A percentile compares a stretch with the other conserved stretches of the same genome.
These are phyloP conservation scores for Conomelus anceps DNA, from an alignment of 2,888 invertebrate species.

Conservation along the genomic window DNA sequence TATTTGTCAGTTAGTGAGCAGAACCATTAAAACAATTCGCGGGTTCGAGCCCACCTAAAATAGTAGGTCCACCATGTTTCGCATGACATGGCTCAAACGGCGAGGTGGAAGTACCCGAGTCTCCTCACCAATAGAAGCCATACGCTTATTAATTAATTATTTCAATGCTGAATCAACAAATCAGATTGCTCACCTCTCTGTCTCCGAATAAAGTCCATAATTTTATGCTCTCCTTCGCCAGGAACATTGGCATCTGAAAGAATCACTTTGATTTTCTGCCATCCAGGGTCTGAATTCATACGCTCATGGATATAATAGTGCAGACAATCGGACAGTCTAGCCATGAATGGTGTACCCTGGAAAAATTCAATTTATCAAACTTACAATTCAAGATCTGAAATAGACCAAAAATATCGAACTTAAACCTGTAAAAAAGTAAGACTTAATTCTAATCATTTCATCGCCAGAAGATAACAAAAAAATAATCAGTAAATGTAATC, in stretches of 20 bases:
- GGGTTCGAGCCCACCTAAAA: background rate
- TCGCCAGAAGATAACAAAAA: too few relatives aligned
- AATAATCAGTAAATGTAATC: too few relatives aligned
- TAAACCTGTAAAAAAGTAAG: too few relatives aligned
- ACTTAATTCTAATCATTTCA: too few relatives aligned
- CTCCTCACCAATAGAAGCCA: too few relatives aligned
- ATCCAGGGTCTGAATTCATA: conserved; percentile 89
- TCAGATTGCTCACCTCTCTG: conserved; percentile 61
- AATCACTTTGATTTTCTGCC: conserved; percentile 89
- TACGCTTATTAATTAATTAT: background rate
- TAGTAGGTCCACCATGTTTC: too few relatives aligned
- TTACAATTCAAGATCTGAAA: background rate
- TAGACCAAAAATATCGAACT: background rate
- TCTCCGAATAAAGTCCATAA: conserved; percentile 97
- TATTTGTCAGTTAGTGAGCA: background rate
- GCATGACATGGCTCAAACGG: too few relatives aligned
- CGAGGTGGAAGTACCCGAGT: too few relatives aligned
- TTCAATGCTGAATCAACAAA: too few relatives aligned
- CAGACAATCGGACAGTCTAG: conserved; percentile 70
- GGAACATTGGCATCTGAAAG: conserved; percentile 99
- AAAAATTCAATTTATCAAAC: conserved; percentile 16
- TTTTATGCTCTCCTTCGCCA: conserved; percentile 98
- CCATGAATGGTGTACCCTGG: conserved; percentile 95
- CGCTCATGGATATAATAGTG: conserved; percentile 82
- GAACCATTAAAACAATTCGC: too few relatives aligned